These are phyloP conservation scores for Troilus luridus DNA, from an alignment of 2,888 invertebrate genomes.

Conservation along the genomic window DNA sequence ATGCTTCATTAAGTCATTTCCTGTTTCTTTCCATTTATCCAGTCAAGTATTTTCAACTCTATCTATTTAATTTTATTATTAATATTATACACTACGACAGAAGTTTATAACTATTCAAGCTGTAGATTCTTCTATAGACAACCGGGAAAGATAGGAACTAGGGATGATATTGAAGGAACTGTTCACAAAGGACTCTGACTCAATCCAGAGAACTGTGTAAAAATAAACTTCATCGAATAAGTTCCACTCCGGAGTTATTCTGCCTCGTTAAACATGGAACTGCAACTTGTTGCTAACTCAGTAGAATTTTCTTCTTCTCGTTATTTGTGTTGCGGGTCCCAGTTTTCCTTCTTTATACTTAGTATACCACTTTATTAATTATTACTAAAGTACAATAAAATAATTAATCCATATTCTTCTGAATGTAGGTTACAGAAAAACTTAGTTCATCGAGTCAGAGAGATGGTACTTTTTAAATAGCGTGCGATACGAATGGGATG, in stretches of 20 bases:
- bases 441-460: neutral
- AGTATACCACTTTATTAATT: conserved; percentile 1
- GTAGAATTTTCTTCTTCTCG: conserved; percentile 30
- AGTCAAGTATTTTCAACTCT: too few species aligned
- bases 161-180: conserved; percentile 9
- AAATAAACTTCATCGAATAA: conserved; percentile 33
- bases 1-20: too few species aligned
- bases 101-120: neutral
- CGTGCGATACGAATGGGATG: too few species aligned
- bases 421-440: neutral
- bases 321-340: conserved; percentile 25
- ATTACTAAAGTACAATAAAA: neutral
- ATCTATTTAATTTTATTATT: too few species aligned
- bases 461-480: neutral
- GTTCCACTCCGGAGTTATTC: conserved; percentile 33
- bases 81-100: too few species aligned
- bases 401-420: neutral
- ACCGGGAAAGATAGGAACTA: neutral
- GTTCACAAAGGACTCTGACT: neutral
- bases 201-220: conserved; percentile 15
- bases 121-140: neutral
- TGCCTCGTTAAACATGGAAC: conserved; percentile 39
- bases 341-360: neutral
- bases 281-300: conserved; percentile 39
- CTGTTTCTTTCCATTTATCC: too few species aligned